Base-by-base conservation (phyloP, 2,888 invertebrate species). In the Drosophila mercatorum region DNA sequence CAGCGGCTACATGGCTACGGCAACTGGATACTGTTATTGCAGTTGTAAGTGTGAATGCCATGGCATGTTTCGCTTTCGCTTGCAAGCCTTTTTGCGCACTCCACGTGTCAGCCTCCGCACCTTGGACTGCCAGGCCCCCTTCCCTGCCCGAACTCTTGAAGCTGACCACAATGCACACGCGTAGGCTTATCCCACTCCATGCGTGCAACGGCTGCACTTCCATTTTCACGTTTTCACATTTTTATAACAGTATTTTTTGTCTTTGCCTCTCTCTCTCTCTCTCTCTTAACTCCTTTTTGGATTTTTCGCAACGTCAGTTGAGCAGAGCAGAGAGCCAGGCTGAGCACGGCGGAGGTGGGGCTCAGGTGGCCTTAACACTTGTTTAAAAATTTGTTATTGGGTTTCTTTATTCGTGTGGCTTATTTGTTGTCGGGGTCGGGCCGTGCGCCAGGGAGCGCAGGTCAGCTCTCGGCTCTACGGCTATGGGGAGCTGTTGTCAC, bases 351-450 rank as follows among this genome's bases (percentile, higher is more conserved):
- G 34, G 10, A 10, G 43, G 51, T 34, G 43, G 14, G 76, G 73
- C 67, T 85, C 85, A 89, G 83, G 85, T 86, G 79, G 76, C 72
- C 70, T 86, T 88, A 82, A 88, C 89, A 89, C 86, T 86, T 87
- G 85, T 88, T 89, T 85, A 87, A 89, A 86, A 86, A 84, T 84
- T 87, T 89, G 83, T 79, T 82, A 82, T 82, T 79, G 81, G 76
- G 63, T 78, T 78, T 81, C 79, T 81, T 84, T 83, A 73, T 80
- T 72, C 66, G 64, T 52, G 36, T 67, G 72, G 78, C 76, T 84
- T 85, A 82, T 85, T 80, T 85, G 75, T 62, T 66, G 68, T 59
- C 8, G 52, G 14, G 4, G 7, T 4, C 14, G 2, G 36, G 12
- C 52, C 11, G 0, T 7, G 7, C 10, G 22, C 14, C 58, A 17